Conservation (phyloP, 2,888 invertebrate genomes). For the Cybosia mesomella region DNA sequence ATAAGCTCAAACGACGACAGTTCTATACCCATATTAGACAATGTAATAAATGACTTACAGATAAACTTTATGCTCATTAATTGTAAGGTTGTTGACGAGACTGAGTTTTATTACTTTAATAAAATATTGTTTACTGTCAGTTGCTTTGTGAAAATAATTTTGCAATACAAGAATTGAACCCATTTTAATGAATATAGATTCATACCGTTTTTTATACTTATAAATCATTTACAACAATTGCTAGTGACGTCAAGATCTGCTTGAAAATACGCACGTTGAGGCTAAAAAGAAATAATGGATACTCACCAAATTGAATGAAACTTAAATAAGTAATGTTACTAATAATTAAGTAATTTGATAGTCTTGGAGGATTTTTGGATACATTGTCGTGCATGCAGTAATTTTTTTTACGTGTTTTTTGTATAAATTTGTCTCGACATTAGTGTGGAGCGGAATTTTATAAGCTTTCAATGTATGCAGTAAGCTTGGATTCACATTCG, state of each 20-base stretch:
- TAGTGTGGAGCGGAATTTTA: slow-evolving; percentile 65
- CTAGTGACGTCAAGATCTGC: slow-evolving; percentile 38
- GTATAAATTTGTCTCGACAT: slow-evolving; percentile 69
- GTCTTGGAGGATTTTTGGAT: slow-evolving; percentile 78
- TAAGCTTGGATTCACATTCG: slow-evolving; percentile 77
- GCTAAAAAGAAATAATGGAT: slow-evolving; percentile 34
- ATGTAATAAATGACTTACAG: no score
- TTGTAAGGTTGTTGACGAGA: no score
- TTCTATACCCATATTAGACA: no score
- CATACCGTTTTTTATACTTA: not conserved
- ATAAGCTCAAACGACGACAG: no score
- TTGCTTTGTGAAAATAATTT: not conserved
- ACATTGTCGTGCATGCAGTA: slow-evolving; percentile 83
- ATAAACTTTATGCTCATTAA: no score
- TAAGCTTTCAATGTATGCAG: slow-evolving; percentile 83
- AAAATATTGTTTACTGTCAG: no score
- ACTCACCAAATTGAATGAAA: slow-evolving; percentile 51
- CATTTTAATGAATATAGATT: not conserved
- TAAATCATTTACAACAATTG: not conserved
- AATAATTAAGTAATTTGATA: slow-evolving; percentile 56
- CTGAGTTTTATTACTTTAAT: no score
- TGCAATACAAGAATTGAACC: no score
- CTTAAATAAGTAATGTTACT: slow-evolving; percentile 54
- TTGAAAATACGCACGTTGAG: slow-evolving; percentile 16
- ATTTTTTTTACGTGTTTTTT: slow-evolving; percentile 74